These are phyloP conservation scores for Oenanthe melanoleuca DNA, from an alignment of 2,113 vertebrate genomes.

Conservation along the genomic window DNA sequence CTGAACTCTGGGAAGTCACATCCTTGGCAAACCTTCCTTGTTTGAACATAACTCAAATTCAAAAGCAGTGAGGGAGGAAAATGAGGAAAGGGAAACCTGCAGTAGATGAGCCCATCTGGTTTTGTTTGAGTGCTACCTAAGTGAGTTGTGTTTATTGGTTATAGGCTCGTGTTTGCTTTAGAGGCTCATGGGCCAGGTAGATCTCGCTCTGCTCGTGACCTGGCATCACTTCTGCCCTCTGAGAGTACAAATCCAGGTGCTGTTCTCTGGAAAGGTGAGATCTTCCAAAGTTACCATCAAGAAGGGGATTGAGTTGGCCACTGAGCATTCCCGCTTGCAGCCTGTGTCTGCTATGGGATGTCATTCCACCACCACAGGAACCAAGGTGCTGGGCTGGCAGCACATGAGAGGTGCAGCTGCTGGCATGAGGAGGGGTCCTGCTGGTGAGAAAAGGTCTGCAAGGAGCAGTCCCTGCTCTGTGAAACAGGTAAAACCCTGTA, in stretches of 20 bases:
- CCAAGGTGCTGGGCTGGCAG: background rate
- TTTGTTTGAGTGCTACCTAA: constrained; percentile 60
- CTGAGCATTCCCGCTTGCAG: background rate
- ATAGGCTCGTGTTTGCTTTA: constrained; percentile 31
- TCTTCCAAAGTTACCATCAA: background rate
- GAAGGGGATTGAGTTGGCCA: background rate
- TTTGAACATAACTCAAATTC: background rate
- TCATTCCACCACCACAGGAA: accelerated
- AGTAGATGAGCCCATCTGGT: constrained; percentile 39
- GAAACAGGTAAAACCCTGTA: background rate
- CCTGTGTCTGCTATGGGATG: background rate
- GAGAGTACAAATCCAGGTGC: background rate
- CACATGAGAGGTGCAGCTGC: background rate
- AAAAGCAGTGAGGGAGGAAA: background rate
- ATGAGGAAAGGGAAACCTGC: background rate
- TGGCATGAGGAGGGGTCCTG: accelerated
- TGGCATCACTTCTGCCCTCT: background rate
- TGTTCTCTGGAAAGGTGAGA: background rate
- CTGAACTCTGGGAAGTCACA: background rate
- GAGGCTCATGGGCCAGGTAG: background rate
- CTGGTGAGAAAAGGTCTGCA: accelerated
- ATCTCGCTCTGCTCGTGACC: background rate
- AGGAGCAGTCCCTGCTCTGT: background rate
- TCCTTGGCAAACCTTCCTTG: background rate
- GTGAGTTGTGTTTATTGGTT: constrained; percentile 61